These are phyloP conservation scores for Teleiodes luculella DNA, from an alignment of 2,888 invertebrate genomes.

Conservation along the genomic window DNA sequence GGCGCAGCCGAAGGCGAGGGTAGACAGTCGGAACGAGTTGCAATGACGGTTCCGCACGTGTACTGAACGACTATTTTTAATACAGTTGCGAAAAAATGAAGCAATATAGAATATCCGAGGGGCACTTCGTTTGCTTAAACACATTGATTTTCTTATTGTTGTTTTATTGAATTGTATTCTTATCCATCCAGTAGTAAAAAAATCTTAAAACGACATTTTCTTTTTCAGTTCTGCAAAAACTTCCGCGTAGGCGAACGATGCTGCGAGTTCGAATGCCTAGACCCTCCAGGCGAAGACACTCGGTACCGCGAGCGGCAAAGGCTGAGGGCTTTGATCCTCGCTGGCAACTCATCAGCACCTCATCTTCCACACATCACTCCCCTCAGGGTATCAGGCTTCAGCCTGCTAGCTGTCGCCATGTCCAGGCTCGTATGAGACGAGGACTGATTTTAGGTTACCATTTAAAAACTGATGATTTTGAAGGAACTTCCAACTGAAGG, in stretches of 20 bases:
- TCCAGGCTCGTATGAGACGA: slow-evolving; percentile 61
- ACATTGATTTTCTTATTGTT: too few species aligned
- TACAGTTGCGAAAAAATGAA: too few species aligned
- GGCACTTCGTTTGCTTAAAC: too few species aligned
- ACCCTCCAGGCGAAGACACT: slow-evolving; percentile 84
- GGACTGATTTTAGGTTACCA: slow-evolving; percentile 1
- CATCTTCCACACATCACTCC: slow-evolving; percentile 46
- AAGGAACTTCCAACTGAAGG: not conserved
- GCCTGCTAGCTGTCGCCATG: slow-evolving; percentile 60
- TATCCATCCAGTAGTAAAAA: not conserved
- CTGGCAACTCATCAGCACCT: slow-evolving; percentile 76
- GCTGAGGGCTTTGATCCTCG: slow-evolving; percentile 78
- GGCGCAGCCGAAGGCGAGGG: too few species aligned
- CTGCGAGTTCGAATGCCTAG: slow-evolving; percentile 93
- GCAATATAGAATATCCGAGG: too few species aligned
- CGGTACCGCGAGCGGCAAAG: slow-evolving; percentile 79
- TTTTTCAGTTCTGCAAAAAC: slow-evolving; percentile 87
- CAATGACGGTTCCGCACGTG: too few species aligned
- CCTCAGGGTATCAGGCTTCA: slow-evolving; percentile 52
- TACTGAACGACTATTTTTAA: too few species aligned
- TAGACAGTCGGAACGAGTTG: too few species aligned
- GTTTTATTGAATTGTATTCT: too few species aligned
- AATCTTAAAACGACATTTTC: not conserved
- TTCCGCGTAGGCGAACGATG: slow-evolving; percentile 91
- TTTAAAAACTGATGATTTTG: not conserved